Evolutionary conservation across 2,797 vertebrate genomes (phyloP).

Genomic region (Euthynnus affinis): DNA sequence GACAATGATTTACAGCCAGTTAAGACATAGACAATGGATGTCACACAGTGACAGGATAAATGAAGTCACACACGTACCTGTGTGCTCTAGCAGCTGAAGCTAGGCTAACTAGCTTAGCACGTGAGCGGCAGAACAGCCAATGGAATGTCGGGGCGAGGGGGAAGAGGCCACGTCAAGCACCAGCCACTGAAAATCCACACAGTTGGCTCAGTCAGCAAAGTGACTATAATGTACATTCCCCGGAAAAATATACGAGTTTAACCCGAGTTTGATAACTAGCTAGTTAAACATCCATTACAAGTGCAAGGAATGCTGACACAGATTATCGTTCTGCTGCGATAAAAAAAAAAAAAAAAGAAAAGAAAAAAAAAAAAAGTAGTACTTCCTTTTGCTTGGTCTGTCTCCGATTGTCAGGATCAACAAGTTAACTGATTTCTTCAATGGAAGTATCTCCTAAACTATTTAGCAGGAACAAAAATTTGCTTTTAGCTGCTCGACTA

Average conservation of each 20-base stretch:
- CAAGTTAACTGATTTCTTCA: not conserved
- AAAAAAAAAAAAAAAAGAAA: no score
- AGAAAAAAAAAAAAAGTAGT: no score
- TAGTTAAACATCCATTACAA: conserved; percentile 43
- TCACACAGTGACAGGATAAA: conserved; percentile 96
- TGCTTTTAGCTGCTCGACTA: conserved; percentile 42
- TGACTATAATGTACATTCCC: conserved; percentile 4
- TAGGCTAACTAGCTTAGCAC: conserved; percentile 66
- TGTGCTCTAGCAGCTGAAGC: conserved; percentile 77
- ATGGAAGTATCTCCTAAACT: not conserved
- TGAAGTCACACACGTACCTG: conserved; percentile 81
- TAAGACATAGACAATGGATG: conserved; percentile 84
- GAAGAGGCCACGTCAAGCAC: conserved; percentile 43
- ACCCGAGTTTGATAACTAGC: conserved; percentile 17
- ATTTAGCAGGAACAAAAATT: conserved; percentile 8
- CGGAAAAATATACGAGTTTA: not conserved
- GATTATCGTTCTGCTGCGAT: not conserved
- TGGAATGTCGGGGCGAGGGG: conserved; percentile 86
- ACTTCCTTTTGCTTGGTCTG: conserved; percentile 16
- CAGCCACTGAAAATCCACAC: conserved; percentile 62
- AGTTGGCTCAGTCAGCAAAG: conserved; percentile 34
- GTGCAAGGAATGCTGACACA: conserved; percentile 55
- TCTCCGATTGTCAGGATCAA: conserved; percentile 44
- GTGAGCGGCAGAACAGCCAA: conserved; percentile 79
- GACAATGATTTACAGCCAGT: conserved; percentile 82